These are phyloP conservation scores for Todus mexicanus DNA, from an alignment of 2,797 vertebrate species.

Conservation along the genomic window DNA sequence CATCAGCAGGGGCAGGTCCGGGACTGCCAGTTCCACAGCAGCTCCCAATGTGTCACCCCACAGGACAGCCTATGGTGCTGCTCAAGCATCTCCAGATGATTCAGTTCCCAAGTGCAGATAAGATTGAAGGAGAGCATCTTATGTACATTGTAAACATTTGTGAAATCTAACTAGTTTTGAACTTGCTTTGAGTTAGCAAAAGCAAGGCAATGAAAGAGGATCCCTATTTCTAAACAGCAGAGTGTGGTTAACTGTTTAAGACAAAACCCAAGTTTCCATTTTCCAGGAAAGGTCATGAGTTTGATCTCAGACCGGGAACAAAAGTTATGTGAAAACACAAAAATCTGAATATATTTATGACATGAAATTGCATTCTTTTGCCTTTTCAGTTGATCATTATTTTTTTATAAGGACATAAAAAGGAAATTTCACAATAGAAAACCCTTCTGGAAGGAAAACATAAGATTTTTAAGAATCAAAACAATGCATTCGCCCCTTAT, in stretches of 20 bases:
- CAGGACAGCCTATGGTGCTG: fast-evolving
- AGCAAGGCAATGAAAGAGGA: background rate
- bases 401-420: background rate
- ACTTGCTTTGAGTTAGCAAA: background rate
- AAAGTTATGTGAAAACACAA: background rate
- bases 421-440: background rate
- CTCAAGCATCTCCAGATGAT: background rate
- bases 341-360: background rate
- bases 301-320: background rate
- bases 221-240: background rate
- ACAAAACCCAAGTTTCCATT: background rate
- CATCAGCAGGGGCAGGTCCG: fast-evolving
- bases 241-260: background rate
- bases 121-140: background rate
- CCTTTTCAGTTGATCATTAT: background rate
- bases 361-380: background rate
- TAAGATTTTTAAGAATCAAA: background rate
- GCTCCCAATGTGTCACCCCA: background rate
- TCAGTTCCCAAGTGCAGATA: background rate
- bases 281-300: background rate
- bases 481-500: background rate
- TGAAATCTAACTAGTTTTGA: background rate
- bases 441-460: background rate
- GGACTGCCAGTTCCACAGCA: background rate
- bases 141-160: background rate